A percentile compares a stretch with the other conserved stretches of the same genome.
Conservation (phyloP, 2,888 invertebrate species). For the Oasisia sp. region DNA sequence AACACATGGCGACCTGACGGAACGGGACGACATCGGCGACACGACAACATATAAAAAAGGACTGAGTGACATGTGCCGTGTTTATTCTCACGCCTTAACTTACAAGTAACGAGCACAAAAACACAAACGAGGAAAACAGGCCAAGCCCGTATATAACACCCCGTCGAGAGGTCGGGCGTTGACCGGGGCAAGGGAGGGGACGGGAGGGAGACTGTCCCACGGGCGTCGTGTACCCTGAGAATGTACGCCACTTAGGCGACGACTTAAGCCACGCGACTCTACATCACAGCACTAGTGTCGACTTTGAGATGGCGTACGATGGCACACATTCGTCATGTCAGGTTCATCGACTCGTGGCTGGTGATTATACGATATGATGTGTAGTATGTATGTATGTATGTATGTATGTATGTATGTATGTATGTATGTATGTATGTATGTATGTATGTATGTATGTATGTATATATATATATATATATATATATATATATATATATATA, state of each 20-base stretch:
- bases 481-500: neutral
- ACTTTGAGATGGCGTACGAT: neutral
- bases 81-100: neutral
- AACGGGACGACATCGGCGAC: too few species aligned
- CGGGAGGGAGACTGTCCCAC: neutral
- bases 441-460: neutral
- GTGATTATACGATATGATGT: neutral
- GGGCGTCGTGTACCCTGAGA: neutral
- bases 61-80: neutral
- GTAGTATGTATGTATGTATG: too few species aligned
- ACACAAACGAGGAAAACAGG: neutral
- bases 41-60: neutral
- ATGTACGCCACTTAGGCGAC: neutral
- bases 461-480: too few species aligned
- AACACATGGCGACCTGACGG: too few species aligned
- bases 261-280: neutral
- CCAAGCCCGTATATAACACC: neutral
- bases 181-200: neutral
- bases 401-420: neutral
- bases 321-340: neutral
- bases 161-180: neutral
- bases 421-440: neutral
- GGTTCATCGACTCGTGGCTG: neutral
- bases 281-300: neutral
- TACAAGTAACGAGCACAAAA: neutral